Conservation (phyloP, 1,140 invertebrate genomes). For the Sycobia sp. region DNA sequence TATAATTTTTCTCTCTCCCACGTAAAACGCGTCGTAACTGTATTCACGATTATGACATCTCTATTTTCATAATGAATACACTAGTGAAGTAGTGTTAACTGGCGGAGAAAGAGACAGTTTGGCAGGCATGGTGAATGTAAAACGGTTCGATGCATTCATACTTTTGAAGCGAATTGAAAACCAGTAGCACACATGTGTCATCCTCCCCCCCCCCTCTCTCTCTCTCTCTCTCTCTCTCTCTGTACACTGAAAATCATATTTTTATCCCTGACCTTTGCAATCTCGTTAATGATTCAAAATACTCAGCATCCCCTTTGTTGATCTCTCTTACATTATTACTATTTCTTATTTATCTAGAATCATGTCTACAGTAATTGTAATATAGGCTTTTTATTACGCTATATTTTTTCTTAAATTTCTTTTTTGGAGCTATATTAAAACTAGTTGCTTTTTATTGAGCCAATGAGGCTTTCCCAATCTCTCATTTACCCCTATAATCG, state of each 20-base stretch:
- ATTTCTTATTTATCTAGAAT: constrained; percentile 29
- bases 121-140: constrained; percentile 58
- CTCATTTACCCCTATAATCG: constrained; percentile 25
- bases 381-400: constrained; percentile 48
- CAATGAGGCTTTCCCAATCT: constrained; percentile 4
- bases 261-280: constrained; percentile 17
- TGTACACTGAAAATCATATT: too few species aligned
- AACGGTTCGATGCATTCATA: constrained; percentile 40
- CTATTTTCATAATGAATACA: too few species aligned
- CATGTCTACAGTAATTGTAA: constrained; percentile 44
- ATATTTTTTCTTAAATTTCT: constrained; percentile 39
- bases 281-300: too few species aligned
- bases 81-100: constrained; percentile 51
- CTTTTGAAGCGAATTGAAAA: constrained; percentile 22
- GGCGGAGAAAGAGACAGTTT: constrained; percentile 58
- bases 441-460: constrained; percentile 17
- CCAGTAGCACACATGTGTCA: neutral
- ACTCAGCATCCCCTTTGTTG: too few species aligned
- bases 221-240: neutral
- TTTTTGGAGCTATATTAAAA: constrained; percentile 27
- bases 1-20: neutral
- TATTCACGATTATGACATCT: constrained; percentile 18
- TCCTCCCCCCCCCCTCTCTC: constrained; percentile 23
- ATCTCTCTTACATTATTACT: constrained; percentile 33
- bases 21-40: neutral